Evolutionary conservation across 2,797 vertebrate species (phyloP).

Genomic region (Schizopygopsis pylzovi): DNA sequence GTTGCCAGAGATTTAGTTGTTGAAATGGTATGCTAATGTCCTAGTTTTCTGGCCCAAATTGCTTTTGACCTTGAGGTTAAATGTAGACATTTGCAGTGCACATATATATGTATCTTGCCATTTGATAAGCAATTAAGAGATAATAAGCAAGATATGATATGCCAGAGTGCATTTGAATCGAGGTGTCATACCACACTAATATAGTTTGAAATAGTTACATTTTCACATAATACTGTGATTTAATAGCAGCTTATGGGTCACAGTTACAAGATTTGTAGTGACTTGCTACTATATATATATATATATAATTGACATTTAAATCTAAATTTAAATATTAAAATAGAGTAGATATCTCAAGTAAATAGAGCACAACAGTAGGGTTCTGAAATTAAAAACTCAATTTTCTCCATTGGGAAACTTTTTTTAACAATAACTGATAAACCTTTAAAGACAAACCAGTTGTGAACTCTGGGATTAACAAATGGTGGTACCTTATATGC

Average conservation of each 20-base stretch:
- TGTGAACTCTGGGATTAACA: neutral
- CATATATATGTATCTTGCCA: constrained; percentile 65
- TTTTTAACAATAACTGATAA: neutral
- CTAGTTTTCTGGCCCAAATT: constrained; percentile 67
- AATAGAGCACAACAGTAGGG: neutral
- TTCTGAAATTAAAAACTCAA: neutral
- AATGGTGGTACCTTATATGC: neutral
- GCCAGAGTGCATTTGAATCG: constrained; percentile 52
- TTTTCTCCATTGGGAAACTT: neutral
- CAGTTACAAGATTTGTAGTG: neutral
- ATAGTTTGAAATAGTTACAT: constrained; percentile 9
- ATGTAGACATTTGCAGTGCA: constrained; percentile 67
- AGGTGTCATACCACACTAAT: constrained; percentile 46
- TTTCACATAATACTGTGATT: neutral
- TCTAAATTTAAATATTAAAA: neutral
- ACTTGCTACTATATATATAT: neutral
- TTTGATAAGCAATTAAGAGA: constrained; percentile 66
- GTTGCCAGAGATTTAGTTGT: constrained; percentile 54
- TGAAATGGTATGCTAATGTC: constrained; percentile 63
- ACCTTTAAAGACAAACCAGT: neutral
- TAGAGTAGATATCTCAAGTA: neutral
- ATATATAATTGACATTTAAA: neutral
- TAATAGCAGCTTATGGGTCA: neutral
- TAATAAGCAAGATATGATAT: constrained; percentile 55
- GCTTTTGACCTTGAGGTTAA: constrained; percentile 71